Conservation (phyloP, 2,888 invertebrate genomes). For the Lathronympha strigana region DNA sequence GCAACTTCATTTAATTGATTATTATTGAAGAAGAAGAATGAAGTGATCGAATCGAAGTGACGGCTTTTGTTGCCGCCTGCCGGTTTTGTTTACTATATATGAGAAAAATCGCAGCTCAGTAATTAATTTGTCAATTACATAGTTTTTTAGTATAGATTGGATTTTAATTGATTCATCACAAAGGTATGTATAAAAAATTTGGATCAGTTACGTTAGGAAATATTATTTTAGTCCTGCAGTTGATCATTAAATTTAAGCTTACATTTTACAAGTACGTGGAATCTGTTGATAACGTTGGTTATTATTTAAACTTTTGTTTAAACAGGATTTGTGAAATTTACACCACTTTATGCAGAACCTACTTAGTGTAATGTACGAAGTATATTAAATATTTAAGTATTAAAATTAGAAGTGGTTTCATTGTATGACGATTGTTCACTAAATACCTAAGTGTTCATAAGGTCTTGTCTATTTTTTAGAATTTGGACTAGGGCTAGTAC, state of each 20-base stretch:
- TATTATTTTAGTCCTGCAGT: not conserved
- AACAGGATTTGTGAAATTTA: no score
- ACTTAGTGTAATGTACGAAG: no score
- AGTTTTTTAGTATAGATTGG: not conserved
- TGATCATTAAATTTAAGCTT: not conserved
- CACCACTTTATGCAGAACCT: no score
- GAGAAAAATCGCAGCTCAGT: not conserved
- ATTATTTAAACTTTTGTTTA: not conserved
- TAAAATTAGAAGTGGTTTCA: no score
- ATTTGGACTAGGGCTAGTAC: no score
- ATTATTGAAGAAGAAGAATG: not conserved
- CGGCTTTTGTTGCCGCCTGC: not conserved
- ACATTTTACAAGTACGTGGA: not conserved
- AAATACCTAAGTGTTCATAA: no score
- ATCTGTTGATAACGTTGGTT: not conserved
- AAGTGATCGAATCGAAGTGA: not conserved
- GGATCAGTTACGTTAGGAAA: not conserved
- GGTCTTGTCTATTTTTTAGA: no score
- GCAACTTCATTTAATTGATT: not conserved
- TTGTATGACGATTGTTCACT: no score
- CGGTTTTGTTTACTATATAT: constrained; percentile 37
- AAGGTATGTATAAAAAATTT: not conserved
- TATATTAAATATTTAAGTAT: no score
- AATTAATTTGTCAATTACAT: no score
- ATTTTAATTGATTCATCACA: not conserved